These are phyloP conservation scores for Physella acuta DNA, from an alignment of 1,140 invertebrate species.

Conservation along the genomic window DNA sequence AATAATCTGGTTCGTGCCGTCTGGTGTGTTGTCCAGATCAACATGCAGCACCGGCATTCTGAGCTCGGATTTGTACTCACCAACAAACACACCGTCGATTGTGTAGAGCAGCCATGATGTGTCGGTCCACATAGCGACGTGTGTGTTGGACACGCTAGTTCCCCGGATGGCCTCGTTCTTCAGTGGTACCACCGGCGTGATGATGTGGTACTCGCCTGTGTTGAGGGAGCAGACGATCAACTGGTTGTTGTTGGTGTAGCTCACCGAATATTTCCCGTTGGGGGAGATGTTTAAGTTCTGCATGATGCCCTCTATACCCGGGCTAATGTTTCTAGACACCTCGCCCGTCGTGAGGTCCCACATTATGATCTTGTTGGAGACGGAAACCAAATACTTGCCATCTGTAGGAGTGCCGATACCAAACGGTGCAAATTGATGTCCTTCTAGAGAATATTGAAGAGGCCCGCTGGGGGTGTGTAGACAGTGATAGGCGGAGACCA, in stretches of 20 bases:
- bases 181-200: conserved; percentile 78
- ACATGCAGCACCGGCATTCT: conserved; percentile 48
- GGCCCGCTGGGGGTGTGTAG: conserved; percentile 96
- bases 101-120: conserved; percentile 51
- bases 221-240: conserved; percentile 54
- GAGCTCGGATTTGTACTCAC: conserved; percentile 39
- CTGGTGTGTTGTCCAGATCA: conserved; percentile 31
- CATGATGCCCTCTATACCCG: conserved; percentile 89
- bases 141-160: conserved; percentile 46
- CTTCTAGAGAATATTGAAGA: conserved; percentile 95
- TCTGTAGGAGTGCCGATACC: conserved; percentile 90
- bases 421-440: conserved; percentile 94
- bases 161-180: conserved; percentile 43
- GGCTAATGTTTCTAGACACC: conserved; percentile 70
- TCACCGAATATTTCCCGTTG: conserved; percentile 94
- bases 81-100: conserved; percentile 44
- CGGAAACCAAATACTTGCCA: conserved; percentile 90
- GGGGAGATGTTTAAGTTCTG: conserved; percentile 90
- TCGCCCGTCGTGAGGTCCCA: conserved; percentile 76
- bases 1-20: conserved; percentile 42
- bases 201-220: conserved; percentile 70
- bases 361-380: conserved; percentile 95
- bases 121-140: conserved; percentile 52
- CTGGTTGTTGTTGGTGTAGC: conserved; percentile 94
- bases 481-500: conserved; percentile 91